Conservation (phyloP, 2,888 invertebrate genomes). For the Ichneumoninae sp. region DNA sequence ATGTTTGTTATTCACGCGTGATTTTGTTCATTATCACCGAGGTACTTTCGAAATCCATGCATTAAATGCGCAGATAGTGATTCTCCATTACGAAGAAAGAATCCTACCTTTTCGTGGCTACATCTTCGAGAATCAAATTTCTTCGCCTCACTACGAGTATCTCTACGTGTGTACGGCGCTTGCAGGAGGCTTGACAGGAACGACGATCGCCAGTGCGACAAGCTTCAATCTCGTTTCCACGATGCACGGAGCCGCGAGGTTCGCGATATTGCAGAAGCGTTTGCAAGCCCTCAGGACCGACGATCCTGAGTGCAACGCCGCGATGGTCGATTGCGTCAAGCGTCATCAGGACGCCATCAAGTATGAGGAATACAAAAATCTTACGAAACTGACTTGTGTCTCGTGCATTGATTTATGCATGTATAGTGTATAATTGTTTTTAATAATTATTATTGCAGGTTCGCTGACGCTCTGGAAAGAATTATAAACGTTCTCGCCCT, state of each 20-base stretch:
- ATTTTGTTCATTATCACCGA: neutral
- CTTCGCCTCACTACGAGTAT: slow-evolving; percentile 72
- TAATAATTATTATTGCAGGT: slow-evolving; percentile 69
- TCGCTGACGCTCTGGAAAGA: slow-evolving; percentile 77
- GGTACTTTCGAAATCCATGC: neutral
- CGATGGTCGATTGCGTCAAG: slow-evolving; percentile 70
- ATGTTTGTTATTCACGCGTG: no score
- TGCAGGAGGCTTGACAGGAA: slow-evolving; percentile 68
- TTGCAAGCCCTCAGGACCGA: slow-evolving; percentile 69
- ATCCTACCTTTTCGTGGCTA: slow-evolving; percentile 77
- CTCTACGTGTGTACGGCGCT: slow-evolving; percentile 71
- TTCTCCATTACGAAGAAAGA: slow-evolving; percentile 63
- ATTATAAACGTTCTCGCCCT: slow-evolving; percentile 78
- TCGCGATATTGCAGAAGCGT: slow-evolving; percentile 73
- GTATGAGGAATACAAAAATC: slow-evolving; percentile 62
- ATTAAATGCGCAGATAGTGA: slow-evolving; percentile 63
- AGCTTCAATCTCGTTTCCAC: slow-evolving; percentile 76
- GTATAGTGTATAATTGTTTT: neutral
- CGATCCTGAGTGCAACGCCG: slow-evolving; percentile 56
- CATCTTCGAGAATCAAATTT: slow-evolving; percentile 73
- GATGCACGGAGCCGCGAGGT: slow-evolving; percentile 79
- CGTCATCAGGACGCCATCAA: slow-evolving; percentile 78
- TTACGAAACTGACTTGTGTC: neutral
- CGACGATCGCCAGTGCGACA: slow-evolving; percentile 76
- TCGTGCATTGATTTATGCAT: neutral